Evolutionary conservation across 2,888 invertebrate genomes (phyloP), one percentile per base, ranked within the genome.

Genomic region (Folsomia candida): DNA sequence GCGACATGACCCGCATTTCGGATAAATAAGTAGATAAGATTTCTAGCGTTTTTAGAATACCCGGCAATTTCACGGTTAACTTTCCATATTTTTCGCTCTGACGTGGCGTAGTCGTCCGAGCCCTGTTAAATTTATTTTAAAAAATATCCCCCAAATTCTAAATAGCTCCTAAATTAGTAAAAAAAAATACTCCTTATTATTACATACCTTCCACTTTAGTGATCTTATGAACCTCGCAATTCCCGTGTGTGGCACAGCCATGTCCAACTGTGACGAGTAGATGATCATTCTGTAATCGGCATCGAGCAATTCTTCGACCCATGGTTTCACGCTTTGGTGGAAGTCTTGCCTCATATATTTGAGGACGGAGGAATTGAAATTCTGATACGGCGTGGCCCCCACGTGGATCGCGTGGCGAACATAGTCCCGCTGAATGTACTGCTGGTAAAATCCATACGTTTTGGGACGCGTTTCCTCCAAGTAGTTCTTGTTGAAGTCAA

Each of bases 221-320:
- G 88, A 86, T 76, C 87, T 86, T 47, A 95, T 84, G 82, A 91
- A 94, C 81, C 90, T 91, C 25, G 90, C 87, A 0, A 94, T 94
- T 64, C 93, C 82, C 0, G 94, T 93, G 83, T 93, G 93, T 0
- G 93, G 92, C 0, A 94, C 91, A 73, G 94, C 93, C 24, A 96
- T 90, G 82, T 96, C 96, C 76, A 96, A 82, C 81, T 96, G 95
- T 0, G 95, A 95, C 81, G 90, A 94, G 82, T 95, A 96, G 71
- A 94, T 87, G 63, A 94, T 86, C 20, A 93, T 88, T 82, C 87
- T 85, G 81, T 90, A 91, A 79, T 88, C 72, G 1, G 76, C 83
- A 26, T 88, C 85, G 0, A 91, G 81, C 0, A 93, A 83, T 79
- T 89, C 89, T 0, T 88, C 85, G 69, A 93, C 85, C 73, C 73